Conservation (phyloP, 2,113 vertebrate genomes). For the Phyllopteryx taeniolatus region DNA sequence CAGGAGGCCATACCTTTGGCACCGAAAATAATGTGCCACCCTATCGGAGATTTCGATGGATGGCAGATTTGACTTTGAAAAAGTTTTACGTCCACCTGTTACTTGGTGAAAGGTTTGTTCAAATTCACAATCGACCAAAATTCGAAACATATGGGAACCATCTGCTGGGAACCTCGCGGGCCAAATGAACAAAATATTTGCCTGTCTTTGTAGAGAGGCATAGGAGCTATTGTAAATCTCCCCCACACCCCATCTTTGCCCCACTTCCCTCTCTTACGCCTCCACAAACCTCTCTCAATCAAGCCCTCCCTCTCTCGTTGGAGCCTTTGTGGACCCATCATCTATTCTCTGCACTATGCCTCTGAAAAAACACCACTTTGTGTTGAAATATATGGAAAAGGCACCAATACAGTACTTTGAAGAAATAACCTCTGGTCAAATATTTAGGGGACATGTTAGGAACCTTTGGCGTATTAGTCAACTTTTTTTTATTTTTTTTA, state of each 20-base stretch:
- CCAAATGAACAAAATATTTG: constrained; percentile 63
- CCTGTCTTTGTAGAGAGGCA: constrained; percentile 53
- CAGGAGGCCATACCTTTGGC: constrained; percentile 45
- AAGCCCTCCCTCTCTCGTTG: constrained; percentile 57
- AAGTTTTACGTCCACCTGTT: constrained; percentile 20
- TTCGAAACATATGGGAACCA: background rate
- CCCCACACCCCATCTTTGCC: constrained; percentile 57
- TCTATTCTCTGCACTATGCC: constrained; percentile 31
- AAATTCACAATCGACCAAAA: background rate
- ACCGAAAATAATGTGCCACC: constrained; percentile 30
- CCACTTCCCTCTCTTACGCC: constrained; percentile 57
- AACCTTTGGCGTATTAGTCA: constrained; percentile 12
- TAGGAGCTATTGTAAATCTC: constrained; percentile 40
- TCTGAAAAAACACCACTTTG: constrained; percentile 23
- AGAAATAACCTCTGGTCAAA: background rate
- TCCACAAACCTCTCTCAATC: constrained; percentile 53
- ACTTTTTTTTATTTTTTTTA: constrained; percentile 17
- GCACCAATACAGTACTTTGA: background rate
- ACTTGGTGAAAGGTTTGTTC: background rate
- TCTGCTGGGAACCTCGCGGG: constrained; percentile 28
- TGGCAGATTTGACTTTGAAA: constrained; percentile 27
- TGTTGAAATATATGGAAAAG: background rate
- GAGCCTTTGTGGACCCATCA: constrained; percentile 48
- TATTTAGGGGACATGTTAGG: constrained; percentile 6
- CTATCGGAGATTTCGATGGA: background rate